Evolutionary conservation across 2,888 invertebrate species (phyloP).

Genomic region (Oligia latruncula): DNA sequence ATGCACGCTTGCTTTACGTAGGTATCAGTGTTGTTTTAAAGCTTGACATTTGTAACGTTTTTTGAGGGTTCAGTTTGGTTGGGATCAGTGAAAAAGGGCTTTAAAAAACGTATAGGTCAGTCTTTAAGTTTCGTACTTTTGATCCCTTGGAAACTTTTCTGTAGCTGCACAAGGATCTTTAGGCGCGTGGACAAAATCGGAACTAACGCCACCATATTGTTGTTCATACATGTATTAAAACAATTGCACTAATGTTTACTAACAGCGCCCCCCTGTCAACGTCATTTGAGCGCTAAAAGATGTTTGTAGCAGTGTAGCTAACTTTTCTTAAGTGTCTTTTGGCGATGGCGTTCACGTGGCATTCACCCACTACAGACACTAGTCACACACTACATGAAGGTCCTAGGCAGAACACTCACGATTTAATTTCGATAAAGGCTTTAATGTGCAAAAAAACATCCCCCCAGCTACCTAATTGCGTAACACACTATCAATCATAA

Average conservation of each 20-base stretch:
- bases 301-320: not conserved
- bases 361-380: not conserved
- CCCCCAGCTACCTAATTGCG: accelerated
- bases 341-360: not conserved
- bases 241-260: too few species aligned
- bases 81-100: slow-evolving; percentile 20
- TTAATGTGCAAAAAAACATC: not conserved
- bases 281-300: not conserved
- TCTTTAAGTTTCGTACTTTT: not conserved
- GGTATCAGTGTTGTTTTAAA: slow-evolving; percentile 70
- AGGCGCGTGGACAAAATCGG: not conserved
- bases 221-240: too few species aligned
- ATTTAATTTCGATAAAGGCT: not conserved
- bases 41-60: slow-evolving; percentile 65
- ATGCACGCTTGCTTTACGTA: slow-evolving; percentile 69
- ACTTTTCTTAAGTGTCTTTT: not conserved
- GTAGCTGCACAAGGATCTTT: not conserved
- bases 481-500: too few species aligned
- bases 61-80: slow-evolving; percentile 47
- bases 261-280: too few species aligned
- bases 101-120: not conserved
- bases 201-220: not conserved
- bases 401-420: not conserved
- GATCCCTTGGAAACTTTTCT: not conserved
- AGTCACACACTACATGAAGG: not conserved